Evolutionary conservation across 2,797 vertebrate species (phyloP).

Genomic region (Catamblyrhynchus diadema): DNA sequence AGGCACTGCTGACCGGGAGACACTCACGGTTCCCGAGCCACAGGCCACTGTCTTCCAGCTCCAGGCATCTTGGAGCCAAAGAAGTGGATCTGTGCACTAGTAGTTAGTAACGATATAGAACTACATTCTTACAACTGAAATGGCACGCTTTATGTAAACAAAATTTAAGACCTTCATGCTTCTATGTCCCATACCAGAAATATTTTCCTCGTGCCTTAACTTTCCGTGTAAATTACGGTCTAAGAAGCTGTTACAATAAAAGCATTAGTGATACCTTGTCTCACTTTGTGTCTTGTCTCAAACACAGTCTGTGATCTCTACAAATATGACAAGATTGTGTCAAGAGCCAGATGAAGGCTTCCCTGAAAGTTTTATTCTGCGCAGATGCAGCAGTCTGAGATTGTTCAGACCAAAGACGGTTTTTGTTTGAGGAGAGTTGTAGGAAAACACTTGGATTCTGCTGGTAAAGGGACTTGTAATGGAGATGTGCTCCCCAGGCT

Average conservation of each 20-base stretch:
- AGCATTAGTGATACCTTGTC: background rate
- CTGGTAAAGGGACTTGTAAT: background rate
- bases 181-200: background rate
- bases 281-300: background rate
- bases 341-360: background rate
- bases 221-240: background rate
- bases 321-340: background rate
- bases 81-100: background rate
- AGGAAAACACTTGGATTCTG: background rate
- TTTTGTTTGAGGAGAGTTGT: background rate
- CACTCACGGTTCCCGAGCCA: background rate
- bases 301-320: background rate
- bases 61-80: background rate
- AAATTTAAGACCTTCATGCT: background rate
- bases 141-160: background rate
- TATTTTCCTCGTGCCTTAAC: background rate
- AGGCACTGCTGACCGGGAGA: background rate
- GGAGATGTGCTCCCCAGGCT: background rate
- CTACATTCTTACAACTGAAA: background rate
- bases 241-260: background rate
- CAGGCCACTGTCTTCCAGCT: background rate
- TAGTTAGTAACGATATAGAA: background rate
- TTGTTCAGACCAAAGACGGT: background rate
- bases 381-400: background rate
- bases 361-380: background rate